Conservation (phyloP, 2,888 invertebrate species). For the Drosophila algonquin region DNA sequence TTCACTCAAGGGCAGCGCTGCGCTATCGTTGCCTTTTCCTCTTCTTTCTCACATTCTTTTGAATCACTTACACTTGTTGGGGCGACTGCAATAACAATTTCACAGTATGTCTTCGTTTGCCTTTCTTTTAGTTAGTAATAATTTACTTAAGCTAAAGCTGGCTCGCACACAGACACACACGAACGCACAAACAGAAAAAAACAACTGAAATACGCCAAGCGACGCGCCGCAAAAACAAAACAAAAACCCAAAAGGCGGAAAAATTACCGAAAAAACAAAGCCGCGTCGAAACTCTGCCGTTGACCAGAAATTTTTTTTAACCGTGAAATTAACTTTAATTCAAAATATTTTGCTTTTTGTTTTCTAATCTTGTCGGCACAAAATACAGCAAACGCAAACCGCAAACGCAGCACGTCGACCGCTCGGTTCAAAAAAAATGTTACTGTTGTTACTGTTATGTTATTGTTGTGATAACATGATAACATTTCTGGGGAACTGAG, state of each 20-base stretch:
- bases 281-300: not conserved
- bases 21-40: slow-evolving; percentile 13
- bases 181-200: slow-evolving; percentile 20
- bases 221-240: slow-evolving; percentile 28
- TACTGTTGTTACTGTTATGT: no score
- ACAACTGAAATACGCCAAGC: slow-evolving; percentile 36
- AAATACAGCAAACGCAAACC: not conserved
- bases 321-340: slow-evolving; percentile 5
- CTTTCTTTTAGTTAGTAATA: slow-evolving; percentile 49
- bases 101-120: not conserved
- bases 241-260: slow-evolving; percentile 21
- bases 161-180: slow-evolving; percentile 32
- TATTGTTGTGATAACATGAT: no score
- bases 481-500: no score
- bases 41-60: slow-evolving; percentile 33
- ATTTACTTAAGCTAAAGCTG: slow-evolving; percentile 51
- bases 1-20: slow-evolving; percentile 4
- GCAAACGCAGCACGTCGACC: not conserved
- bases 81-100: not conserved
- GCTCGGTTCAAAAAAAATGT: no score
- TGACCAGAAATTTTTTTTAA: not conserved
- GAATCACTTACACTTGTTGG: slow-evolving; percentile 6
- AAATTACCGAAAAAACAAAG: slow-evolving; percentile 4
- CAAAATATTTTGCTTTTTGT: not conserved
- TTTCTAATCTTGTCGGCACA: not conserved